Evolutionary conservation across 2,797 vertebrate genomes (phyloP).

Genomic region (Siniperca undulata): DNA sequence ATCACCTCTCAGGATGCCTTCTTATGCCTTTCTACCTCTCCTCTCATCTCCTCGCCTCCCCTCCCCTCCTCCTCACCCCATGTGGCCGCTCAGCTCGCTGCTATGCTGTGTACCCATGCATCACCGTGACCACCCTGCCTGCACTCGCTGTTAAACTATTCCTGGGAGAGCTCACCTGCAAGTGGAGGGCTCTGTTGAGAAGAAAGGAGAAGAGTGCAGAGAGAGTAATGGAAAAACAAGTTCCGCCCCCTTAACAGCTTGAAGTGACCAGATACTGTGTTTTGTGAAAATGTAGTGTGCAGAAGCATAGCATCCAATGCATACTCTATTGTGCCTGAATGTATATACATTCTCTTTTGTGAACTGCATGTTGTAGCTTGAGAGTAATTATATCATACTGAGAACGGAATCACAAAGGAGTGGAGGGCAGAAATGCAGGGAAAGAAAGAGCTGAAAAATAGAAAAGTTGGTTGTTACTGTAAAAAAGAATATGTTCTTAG

Average conservation of each 20-base stretch:
- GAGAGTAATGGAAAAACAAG: constrained; percentile 55
- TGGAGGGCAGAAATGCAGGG: not conserved
- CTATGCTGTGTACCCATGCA: constrained; percentile 58
- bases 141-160: constrained; percentile 57
- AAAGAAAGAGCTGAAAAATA: not conserved
- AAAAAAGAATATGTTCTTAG: not conserved
- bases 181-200: constrained; percentile 40
- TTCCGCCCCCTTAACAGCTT: constrained; percentile 8
- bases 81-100: constrained; percentile 35
- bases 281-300: constrained; percentile 19
- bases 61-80: constrained; percentile 5
- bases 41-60: constrained; percentile 23
- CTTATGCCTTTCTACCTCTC: constrained; percentile 34
- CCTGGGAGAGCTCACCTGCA: constrained; percentile 67
- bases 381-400: not conserved
- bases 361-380: not conserved
- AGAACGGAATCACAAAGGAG: not conserved
- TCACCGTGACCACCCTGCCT: constrained; percentile 68
- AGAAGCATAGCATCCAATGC: not conserved
- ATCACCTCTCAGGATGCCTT: constrained; percentile 40
- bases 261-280: constrained; percentile 37
- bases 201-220: constrained; percentile 25
- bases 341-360: not conserved
- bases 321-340: constrained; percentile 6
- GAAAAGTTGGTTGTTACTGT: not conserved